Base-by-base conservation (phyloP, 2,797 vertebrate genomes). In the Danio kyathit region DNA sequence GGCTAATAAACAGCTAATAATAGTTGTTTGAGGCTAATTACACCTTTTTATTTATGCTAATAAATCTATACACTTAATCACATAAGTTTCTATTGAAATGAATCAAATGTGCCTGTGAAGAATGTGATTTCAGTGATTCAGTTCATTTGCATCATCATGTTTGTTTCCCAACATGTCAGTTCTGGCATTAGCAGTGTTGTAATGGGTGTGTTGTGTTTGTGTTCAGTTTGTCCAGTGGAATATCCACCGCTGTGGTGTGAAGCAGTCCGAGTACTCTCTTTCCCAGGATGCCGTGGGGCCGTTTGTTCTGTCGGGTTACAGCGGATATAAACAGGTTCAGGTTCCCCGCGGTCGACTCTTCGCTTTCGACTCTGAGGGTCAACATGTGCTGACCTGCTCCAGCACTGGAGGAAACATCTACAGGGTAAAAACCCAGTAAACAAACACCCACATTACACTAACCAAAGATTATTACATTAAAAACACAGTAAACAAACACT, bases 211-310 rank as follows among this genome's bases (percentile, higher is more conserved):
- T 29, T 29, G 29, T 80, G n/a, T 70, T 12, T 51, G 8, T 21
- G 56, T 19, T 60, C 84, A 99, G 97, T 98, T 99, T 83, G 96
- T 98, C 89, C 97, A 99, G 89, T 99, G 98, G 98, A 97, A 99
- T 86, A 99, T 99, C 88, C 98, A 99, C 84, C 97, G 95, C 69
- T 98, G 96, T 49, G 97, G 98, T 2, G 95, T 95, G 85, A 98
- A 97, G 86, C 96, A 98, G 83, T 96, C 95, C 0, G 97, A 98
- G 84, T 95, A 96, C 46, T 77, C 56, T 5, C 90, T 99, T 73
- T 93, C 96, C 6, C 89, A 95, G 0, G 97, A 99, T 0, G 96
- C 97, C 74, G 97, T 97, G 0, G 97, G 98, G 7, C 97, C 98
- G 19, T 99, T 99, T 19, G 91, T 99, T 81, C 92, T 99, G 70